A percentile compares a stretch with the other conserved stretches of the same genome.
Conservation (phyloP, 2,888 invertebrate species). For the Pteria penguin region DNA sequence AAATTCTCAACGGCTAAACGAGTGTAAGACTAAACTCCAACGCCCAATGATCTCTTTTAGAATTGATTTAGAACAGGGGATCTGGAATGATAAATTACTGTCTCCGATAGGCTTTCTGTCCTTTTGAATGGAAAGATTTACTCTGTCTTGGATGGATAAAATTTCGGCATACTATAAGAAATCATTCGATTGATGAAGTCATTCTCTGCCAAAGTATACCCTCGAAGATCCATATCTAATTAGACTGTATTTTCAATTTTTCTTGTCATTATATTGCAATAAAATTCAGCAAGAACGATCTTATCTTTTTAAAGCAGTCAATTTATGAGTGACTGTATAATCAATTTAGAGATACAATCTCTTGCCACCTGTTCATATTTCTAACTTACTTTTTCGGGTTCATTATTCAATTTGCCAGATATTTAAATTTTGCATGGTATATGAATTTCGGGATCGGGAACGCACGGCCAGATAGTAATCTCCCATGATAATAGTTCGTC, state of each 20-base stretch:
- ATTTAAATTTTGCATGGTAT: conserved; percentile 31
- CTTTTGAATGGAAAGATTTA: neutral
- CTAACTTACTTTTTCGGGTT: conserved; percentile 13
- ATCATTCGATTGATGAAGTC: conserved; percentile 33
- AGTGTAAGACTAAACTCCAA: neutral
- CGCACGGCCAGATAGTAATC: neutral
- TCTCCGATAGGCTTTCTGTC: neutral
- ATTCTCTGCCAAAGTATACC: conserved; percentile 8
- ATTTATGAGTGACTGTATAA: conserved; percentile 40
- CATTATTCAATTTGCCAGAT: conserved; percentile 24
- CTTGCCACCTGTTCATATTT: conserved; percentile 39
- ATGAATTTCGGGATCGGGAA: conserved; percentile 1
- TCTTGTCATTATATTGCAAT: conserved; percentile 39
- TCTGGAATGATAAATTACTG: neutral
- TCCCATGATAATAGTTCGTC: neutral
- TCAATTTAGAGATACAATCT: conserved; percentile 42
- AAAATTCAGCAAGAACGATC: conserved; percentile 30
- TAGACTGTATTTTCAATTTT: conserved; percentile 36
- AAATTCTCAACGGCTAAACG: neutral
- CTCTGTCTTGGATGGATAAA: neutral
- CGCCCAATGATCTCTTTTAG: neutral
- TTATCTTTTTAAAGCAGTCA: conserved; percentile 36
- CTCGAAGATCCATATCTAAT: conserved; percentile 38
- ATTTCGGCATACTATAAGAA: conserved; percentile 18
- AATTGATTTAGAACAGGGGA: neutral